Base-by-base conservation (phyloP, 2,888 invertebrate genomes). In the Dendrolimus pini region DNA sequence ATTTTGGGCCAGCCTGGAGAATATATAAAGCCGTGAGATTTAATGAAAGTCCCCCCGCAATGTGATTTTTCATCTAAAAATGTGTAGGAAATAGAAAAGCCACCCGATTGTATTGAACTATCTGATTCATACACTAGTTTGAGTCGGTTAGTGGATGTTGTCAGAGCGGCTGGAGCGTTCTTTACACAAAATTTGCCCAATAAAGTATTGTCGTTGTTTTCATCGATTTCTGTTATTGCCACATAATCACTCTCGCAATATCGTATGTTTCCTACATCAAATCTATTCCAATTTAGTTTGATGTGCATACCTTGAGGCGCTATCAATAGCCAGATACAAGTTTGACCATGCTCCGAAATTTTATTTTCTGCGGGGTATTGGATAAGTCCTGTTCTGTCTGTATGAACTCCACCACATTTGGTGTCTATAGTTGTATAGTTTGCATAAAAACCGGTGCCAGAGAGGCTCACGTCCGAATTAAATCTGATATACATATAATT, bases 1-100 rank as follows among this genome's bases (percentile, higher is more conserved):
- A 80, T 72, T 0, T 88, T 69, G 0, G 98, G 98, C 92, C 94
- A 98, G 56, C 93, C 93, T 0, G 98, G 98, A 7, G 96, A 95
- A 67, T 88, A 92, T 10, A 98, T 91, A 8, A 91, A 78, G 1
- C 98, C 98, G 47, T 91, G 92, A 41, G 92, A 73, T 52, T 93
- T 93, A 52, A 92, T 92, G 66, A 93, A 94, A 54, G 91, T 91
- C 0, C 95, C 95, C 1, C 97, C 96, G 78, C 98, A 98, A 54
- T 85, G 80, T 9, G 68, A 62, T 63, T 69, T 82, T 58, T 79
- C 80, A 61, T 89, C 81, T 60, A 89, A 72, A 71, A 87, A 86
- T 13, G 91, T 83, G 75, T 96, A 98, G 7, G 92, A 92, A 0
- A 95, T 92, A 14, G 93, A 92, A 83, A 98, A 98, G 7, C 97